Base-by-base conservation (phyloP, 2,113 vertebrate species). In the Sebastes fasciatus region DNA sequence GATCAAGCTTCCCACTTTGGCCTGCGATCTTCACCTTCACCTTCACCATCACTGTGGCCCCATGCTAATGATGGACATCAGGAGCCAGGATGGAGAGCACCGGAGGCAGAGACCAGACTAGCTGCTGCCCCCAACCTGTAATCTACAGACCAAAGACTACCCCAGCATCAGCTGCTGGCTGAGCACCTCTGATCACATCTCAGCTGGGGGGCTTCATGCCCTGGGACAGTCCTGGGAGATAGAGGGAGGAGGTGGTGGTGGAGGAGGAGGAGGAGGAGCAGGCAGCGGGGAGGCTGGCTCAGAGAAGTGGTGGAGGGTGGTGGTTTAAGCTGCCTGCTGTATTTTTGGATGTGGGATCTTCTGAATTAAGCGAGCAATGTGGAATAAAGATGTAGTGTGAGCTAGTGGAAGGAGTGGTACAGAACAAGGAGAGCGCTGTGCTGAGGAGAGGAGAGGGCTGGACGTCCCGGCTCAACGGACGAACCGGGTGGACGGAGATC, bases 341-440 rank as follows among this genome's bases (percentile, higher is more conserved):
- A 95, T 96, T 95, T 95, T 94, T 91, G 93, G 86, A 94, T 90
- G 88, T 90, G 91, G 94, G 87, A 92, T 86, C 94, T 94, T 89
- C 88, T 93, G 94, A 95, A 93, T 93, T 92, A 93, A 94, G 87
- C 74, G 78, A 91, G 91, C 88, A 63, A 83, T 89, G 82, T 89
- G 94, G 93, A 94, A 95, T 96, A 96, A 96, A 95, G 95, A 96
- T 96, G 94, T 94, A 96, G 95, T 96, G 95, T 96, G 93, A 94
- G 91, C 80, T 77, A 86, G 79, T 86, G 84, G 90, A 87, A 85
- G 89, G 92, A 90, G 88, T 87, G 84, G 85, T 83, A 76, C 86
- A 86, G 94, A 95, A 96, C 95, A 95, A 96, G 95, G 92, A 94
- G 84, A 52, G 88, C 2, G 93, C 94, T 96, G 95, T 95, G 91